phyloP scores from a whole-genome alignment of 2,888 invertebrate species.

The Xanthorhoe designata region DNA sequence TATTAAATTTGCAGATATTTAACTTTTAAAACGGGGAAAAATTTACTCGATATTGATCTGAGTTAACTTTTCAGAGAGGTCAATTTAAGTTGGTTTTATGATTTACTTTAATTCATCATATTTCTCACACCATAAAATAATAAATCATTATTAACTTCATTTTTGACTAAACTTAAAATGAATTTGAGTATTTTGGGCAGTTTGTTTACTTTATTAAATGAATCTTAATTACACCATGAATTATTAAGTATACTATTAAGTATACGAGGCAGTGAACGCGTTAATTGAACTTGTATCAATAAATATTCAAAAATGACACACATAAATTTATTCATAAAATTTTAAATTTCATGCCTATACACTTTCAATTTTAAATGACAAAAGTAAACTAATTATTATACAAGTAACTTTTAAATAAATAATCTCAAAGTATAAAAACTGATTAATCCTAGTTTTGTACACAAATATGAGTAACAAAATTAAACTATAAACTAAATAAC shows the following conservation, averaged over 20 bases:
- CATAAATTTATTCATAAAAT: neutral
- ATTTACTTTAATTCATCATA: no score
- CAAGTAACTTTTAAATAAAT: neutral
- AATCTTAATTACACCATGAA: no score
- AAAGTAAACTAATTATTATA: no score
- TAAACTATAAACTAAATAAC: slow-evolving; percentile 17
- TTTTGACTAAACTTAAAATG: no score
- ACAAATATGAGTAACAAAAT: slow-evolving; percentile 18
- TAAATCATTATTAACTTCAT: no score
- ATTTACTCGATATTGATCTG: no score
- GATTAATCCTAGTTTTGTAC: slow-evolving; percentile 18
- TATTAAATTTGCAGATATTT: neutral
- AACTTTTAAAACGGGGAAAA: neutral
- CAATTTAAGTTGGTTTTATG: no score
- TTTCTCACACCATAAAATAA: no score
- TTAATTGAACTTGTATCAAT: neutral
- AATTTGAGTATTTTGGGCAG: no score
- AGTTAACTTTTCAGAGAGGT: neutral
- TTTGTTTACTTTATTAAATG: no score
- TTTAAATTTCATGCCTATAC: neutral
- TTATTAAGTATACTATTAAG: no score
- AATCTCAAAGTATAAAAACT: neutral
- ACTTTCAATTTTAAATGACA: neutral
- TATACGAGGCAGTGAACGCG: no score
- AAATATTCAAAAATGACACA: neutral